Evolutionary conservation across 2,113 vertebrate species (phyloP).

Genomic region (Marmota flaviventris): DNA sequence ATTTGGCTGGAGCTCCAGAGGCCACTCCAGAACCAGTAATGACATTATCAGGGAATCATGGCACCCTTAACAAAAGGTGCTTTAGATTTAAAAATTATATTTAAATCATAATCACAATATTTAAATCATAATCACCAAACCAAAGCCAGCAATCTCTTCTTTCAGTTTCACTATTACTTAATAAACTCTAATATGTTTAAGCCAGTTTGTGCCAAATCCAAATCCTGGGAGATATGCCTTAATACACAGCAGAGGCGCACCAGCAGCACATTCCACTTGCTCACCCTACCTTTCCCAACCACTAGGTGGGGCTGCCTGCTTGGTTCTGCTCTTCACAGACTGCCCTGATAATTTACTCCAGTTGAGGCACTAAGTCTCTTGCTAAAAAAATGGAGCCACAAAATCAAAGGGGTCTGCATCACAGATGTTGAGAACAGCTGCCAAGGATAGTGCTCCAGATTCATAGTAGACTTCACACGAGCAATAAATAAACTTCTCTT

Average conservation of each 20-base stretch:
- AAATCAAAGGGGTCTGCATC: background rate
- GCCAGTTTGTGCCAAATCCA: background rate
- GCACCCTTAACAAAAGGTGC: background rate
- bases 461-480: background rate
- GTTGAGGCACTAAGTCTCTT: background rate
- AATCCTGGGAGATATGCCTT: background rate
- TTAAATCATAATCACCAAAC: background rate
- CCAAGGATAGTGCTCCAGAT: background rate
- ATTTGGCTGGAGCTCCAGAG: background rate
- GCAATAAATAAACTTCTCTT: background rate
- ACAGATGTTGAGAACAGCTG: background rate
- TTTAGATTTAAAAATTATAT: background rate
- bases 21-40: background rate
- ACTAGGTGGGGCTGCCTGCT: background rate
- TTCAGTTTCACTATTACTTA: background rate
- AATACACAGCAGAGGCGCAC: rapidly evolving
- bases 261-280: too few relatives aligned
- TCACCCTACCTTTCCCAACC: background rate
- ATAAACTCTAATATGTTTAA: background rate
- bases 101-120: too few relatives aligned
- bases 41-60: background rate
- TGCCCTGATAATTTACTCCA: background rate
- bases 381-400: background rate
- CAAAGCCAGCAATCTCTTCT: background rate
- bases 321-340: background rate